Evolutionary conservation across 2,113 vertebrate species (phyloP).

Genomic region (Eira barbara): DNA sequence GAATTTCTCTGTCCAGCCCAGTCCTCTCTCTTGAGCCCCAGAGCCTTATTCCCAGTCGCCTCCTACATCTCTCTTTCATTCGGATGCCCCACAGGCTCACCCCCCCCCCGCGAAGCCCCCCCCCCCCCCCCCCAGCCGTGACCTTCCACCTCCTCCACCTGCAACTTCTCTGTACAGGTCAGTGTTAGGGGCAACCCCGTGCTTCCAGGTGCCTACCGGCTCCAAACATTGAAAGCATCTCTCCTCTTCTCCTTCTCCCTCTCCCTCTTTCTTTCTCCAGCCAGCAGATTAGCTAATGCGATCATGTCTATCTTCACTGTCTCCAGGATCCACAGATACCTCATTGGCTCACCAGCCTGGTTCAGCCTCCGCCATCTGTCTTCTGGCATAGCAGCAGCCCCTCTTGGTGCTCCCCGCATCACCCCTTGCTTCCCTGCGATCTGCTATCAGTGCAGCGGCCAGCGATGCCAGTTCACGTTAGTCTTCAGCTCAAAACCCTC

Average conservation of each 20-base stretch:
- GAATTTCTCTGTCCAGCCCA: background rate
- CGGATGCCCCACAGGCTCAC: background rate
- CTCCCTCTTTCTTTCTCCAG: background rate
- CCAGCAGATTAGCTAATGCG: background rate
- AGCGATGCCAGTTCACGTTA: background rate
- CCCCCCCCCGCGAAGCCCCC: background rate
- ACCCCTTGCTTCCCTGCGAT: background rate
- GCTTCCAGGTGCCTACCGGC: background rate
- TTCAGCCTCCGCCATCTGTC: background rate
- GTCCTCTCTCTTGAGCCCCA: background rate
- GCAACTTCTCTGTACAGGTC: background rate
- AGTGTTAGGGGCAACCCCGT: background rate
- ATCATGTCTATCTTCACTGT: background rate
- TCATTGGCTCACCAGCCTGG: background rate
- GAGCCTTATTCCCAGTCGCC: background rate
- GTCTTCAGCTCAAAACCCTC: background rate
- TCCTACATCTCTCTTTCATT: background rate
- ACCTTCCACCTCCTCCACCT: background rate
- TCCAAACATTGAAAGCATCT: background rate
- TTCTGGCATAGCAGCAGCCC: background rate
- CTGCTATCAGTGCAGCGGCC: background rate
- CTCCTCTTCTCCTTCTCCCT: background rate
- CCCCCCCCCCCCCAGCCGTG: background rate
- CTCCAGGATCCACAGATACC: background rate
- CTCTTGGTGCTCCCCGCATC: background rate